Conservation (phyloP, 2,797 vertebrate species). For the Tauraco hartlaubi region DNA sequence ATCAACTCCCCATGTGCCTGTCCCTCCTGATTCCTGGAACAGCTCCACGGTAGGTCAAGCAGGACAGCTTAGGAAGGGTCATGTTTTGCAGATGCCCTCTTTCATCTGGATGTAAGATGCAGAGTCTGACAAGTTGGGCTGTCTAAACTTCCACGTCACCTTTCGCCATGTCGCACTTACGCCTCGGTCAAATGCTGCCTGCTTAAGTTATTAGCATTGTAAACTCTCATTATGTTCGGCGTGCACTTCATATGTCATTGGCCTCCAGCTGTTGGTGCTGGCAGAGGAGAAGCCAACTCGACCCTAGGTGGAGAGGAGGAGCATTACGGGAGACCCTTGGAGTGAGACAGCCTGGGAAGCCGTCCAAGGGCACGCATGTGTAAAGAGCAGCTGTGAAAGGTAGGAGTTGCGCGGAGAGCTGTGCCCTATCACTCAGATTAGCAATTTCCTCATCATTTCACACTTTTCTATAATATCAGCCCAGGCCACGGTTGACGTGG, state of each 20-base stretch:
- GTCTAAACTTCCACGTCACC: background rate
- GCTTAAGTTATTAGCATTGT: constrained; percentile 66
- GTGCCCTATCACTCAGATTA: background rate
- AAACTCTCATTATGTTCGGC: constrained; percentile 44
- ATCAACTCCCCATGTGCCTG: background rate
- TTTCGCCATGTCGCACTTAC: constrained; percentile 15
- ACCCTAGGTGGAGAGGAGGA: constrained; percentile 24
- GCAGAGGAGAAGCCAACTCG: background rate
- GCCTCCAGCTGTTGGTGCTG: constrained; percentile 52
- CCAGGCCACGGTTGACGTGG: accelerated
- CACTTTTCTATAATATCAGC: background rate
- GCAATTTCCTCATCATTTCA: constrained; percentile 18
- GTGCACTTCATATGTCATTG: constrained; percentile 59
- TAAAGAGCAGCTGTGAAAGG: constrained; percentile 23
- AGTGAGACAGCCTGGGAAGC: constrained; percentile 37
- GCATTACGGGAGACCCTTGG: background rate
- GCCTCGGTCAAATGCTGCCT: constrained; percentile 33
- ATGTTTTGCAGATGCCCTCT: constrained; percentile 9
- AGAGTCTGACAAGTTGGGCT: constrained; percentile 1
- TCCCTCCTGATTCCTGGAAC: background rate
- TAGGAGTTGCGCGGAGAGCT: background rate
- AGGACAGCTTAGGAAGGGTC: constrained; percentile 3
- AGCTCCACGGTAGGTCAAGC: background rate
- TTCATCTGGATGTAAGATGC: background rate
- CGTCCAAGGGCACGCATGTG: constrained; percentile 33